A percentile compares a stretch with the other conserved stretches of the same genome.
These are phyloP conservation scores for Lucilia sericata DNA, from an alignment of 1,140 invertebrate species.

Conservation along the genomic window DNA sequence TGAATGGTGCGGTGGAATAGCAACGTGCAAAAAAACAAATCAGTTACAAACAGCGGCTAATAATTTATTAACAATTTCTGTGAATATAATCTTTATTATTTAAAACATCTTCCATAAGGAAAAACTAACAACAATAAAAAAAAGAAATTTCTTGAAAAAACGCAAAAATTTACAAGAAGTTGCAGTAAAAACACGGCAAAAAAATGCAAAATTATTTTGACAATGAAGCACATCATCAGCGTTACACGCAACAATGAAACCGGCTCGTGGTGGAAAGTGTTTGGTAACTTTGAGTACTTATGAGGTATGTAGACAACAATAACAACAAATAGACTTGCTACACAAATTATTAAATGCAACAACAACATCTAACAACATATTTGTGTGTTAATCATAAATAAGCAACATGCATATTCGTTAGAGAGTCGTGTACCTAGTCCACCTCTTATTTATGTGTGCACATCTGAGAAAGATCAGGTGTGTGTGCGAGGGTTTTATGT, in stretches of 20 bases:
- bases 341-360: background rate
- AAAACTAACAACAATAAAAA: background rate
- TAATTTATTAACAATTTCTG: background rate
- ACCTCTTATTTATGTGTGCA: no score
- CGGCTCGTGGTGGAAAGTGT: constrained; percentile 44
- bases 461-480: no score
- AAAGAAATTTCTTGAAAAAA: background rate
- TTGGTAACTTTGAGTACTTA: constrained; percentile 49
- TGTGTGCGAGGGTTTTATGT: no score
- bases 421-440: no score
- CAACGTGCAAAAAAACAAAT: background rate
- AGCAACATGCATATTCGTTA: no score
- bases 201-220: constrained; percentile 37
- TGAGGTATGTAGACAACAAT: constrained; percentile 45
- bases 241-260: constrained; percentile 48
- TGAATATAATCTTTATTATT: background rate
- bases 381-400: no score
- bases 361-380: background rate
- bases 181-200: background rate
- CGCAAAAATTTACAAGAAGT: background rate
- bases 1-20: background rate
- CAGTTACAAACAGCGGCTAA: background rate
- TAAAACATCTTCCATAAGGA: background rate
- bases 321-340: background rate
- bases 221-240: constrained; percentile 39